Percentiles rank a stretch among this genome's conserved stretches.
Evolutionary conservation across 1,140 invertebrate genomes (phyloP).

Genomic region (Solenopsis invicta): DNA sequence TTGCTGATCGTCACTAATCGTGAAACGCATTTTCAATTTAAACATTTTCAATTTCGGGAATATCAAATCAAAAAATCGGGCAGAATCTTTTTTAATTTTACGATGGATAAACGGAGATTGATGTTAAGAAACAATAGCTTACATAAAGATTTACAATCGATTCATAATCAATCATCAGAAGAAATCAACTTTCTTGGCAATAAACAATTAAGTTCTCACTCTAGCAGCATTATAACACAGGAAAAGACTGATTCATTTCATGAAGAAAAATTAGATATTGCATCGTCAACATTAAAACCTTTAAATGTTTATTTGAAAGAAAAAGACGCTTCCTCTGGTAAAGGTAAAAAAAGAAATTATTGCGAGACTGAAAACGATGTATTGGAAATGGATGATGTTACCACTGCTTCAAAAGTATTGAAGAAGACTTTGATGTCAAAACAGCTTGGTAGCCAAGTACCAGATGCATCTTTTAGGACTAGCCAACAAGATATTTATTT

Average conservation of each 20-base stretch:
- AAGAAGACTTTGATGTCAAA: background rate
- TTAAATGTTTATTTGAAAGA: background rate
- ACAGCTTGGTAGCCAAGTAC: background rate
- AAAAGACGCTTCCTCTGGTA: conserved; percentile 4
- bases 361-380: conserved; percentile 20
- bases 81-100: background rate
- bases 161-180: conserved; percentile 50
- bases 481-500: background rate
- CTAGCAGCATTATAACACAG: background rate
- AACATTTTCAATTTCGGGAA: background rate
- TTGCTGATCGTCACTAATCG: background rate
- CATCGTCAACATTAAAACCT: background rate
- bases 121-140: conserved; percentile 40
- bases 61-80: background rate
- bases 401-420: background rate
- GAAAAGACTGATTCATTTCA: conserved; percentile 1
- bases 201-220: background rate
- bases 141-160: conserved; percentile 62
- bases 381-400: conserved; percentile 8
- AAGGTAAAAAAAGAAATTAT: conserved; percentile 1
- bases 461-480: background rate
- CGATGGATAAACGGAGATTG: conserved; percentile 73
- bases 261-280: background rate
- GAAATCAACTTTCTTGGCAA: background rate
- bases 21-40: background rate